Conservation (phyloP, 2,797 vertebrate genomes). For the Sparus aurata region DNA sequence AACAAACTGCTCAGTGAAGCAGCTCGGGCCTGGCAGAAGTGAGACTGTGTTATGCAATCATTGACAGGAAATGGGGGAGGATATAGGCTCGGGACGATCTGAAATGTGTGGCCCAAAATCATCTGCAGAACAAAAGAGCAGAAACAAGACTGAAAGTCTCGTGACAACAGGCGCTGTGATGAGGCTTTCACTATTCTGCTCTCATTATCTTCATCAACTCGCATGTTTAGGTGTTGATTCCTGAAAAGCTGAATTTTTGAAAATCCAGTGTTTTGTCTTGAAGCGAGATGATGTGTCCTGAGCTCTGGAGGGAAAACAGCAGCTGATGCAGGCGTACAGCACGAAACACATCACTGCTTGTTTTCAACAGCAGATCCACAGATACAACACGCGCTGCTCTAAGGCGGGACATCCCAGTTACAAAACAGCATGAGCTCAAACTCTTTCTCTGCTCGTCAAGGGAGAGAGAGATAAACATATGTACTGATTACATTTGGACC, state of each 20-base stretch:
- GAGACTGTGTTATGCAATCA: conserved; percentile 69
- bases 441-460: conserved; percentile 19
- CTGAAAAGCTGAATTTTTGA: conserved; percentile 37
- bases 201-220: neutral
- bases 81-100: conserved; percentile 40
- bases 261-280: conserved; percentile 16
- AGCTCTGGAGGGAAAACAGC: conserved; percentile 28
- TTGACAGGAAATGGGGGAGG: conserved; percentile 72
- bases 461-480: conserved; percentile 47
- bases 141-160: neutral
- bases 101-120: conserved; percentile 20
- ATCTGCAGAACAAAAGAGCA: conserved; percentile 14
- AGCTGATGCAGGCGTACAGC: neutral
- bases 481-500: conserved; percentile 54
- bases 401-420: conserved; percentile 48
- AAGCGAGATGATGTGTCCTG: conserved; percentile 12
- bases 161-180: neutral
- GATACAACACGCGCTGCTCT: conserved; percentile 27
- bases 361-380: conserved; percentile 51
- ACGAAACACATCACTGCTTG: conserved; percentile 7
- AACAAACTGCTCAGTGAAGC: conserved; percentile 26
- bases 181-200: no score
- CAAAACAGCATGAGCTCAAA: conserved; percentile 44
- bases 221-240: conserved; percentile 17
- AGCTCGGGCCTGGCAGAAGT: conserved; percentile 60